These are phyloP conservation scores for Pavo muticus DNA, from an alignment of 2,113 vertebrate species.

Conservation along the genomic window DNA sequence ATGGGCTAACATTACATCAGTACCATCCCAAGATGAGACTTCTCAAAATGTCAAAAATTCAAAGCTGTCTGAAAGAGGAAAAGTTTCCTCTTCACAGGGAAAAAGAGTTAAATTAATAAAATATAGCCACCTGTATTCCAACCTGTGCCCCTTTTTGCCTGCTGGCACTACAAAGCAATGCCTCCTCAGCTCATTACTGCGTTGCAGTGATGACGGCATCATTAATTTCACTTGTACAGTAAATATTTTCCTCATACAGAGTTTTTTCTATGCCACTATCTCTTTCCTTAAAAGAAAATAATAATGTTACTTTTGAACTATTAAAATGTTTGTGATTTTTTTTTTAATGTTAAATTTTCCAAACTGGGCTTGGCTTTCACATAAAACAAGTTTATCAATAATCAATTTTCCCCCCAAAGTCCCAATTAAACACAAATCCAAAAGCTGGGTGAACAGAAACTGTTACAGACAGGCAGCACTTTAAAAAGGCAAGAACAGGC, in stretches of 20 bases:
- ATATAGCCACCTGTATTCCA: neutral
- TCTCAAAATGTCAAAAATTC: conserved; percentile 16
- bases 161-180: conserved; percentile 2
- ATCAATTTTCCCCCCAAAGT: neutral
- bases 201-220: neutral
- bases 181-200: neutral
- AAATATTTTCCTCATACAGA: neutral
- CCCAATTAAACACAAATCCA: neutral
- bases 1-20: neutral
- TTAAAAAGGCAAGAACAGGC: neutral
- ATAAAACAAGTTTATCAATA: neutral
- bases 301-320: neutral
- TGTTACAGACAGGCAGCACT: neutral
- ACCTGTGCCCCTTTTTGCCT: neutral
- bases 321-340: neutral
- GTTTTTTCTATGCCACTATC: neutral
- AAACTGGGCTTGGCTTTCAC: neutral
- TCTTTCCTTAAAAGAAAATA: neutral
- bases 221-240: neutral
- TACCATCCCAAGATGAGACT: neutral
- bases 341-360: neutral
- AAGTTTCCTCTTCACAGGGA: neutral
- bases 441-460: neutral
- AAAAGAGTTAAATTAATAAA: neutral
- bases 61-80: neutral